These are phyloP conservation scores for Chaetodon trifascialis DNA, from an alignment of 2,113 vertebrate species.

Conservation along the genomic window DNA sequence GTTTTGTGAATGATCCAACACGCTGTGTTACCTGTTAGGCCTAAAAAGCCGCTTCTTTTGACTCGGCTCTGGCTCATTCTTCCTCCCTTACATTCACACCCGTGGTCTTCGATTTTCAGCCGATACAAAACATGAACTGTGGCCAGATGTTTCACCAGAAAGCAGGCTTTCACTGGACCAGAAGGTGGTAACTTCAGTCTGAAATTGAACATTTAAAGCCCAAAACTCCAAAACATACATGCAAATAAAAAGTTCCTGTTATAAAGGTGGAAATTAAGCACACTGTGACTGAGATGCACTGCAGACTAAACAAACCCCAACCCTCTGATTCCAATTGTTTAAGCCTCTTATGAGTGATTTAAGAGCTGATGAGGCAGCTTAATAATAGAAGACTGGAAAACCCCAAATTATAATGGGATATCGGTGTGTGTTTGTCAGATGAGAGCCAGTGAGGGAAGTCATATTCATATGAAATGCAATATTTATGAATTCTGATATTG, in stretches of 20 bases:
- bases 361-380: conserved; percentile 38
- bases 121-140: not conserved
- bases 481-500: conserved; percentile 61
- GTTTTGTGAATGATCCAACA: conserved; percentile 59
- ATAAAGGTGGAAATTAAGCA: not conserved
- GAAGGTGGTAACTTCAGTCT: too few species aligned
- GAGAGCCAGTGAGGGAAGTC: conserved; percentile 45
- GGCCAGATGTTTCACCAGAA: not conserved
- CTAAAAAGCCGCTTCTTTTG: conserved; percentile 15
- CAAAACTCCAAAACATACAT: not conserved
- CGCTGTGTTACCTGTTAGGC: conserved; percentile 37
- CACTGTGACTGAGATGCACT: not conserved
- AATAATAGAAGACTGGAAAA: conserved; percentile 23
- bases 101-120: not conserved
- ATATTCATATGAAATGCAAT: conserved; percentile 62
- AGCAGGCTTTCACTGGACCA: not conserved
- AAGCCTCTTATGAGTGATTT: conserved; percentile 27
- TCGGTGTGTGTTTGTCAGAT: conserved; percentile 44
- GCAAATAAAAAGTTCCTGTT: conserved; percentile 14
- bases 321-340: not conserved
- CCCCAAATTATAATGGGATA: conserved; percentile 35
- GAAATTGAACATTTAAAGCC: too few species aligned
- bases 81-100: conserved; percentile 6
- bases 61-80: conserved; percentile 11
- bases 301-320: not conserved